Evolutionary conservation across 2,113 vertebrate species (phyloP), one percentile per base, ranked within the genome.

Genomic region (Pomatorhinus ruficollis): DNA sequence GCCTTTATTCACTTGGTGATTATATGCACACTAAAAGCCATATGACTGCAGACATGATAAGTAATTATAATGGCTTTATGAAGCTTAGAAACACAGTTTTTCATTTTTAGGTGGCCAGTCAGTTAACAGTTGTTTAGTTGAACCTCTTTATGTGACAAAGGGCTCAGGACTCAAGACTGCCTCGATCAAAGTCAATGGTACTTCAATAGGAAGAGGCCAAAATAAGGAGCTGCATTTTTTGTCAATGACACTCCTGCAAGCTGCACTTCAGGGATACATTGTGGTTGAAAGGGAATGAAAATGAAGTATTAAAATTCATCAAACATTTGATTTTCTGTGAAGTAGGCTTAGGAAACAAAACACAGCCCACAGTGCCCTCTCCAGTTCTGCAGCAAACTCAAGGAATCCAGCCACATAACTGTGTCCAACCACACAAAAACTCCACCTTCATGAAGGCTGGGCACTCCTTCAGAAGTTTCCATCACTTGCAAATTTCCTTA

Each of bases 341-440:
- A 83, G 42, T 27, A 57, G 45, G 44, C 40, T 80, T 70, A 63
- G 28, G 44, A 65, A 86, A 59, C 47, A 93, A 95, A 96, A 95
- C 35, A 97, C 79, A 95, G 91, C 78, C 78, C 92, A 95, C 91
- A 97, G 88, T 96, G 95, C 96, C 92, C 95, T 97, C 95, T 97
- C 95, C 87, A 97, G 94, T 95, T 96, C 66, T 87, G 49, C 52
- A 81, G 78, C 63, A 90, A 91, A 83, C 15, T 56, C 18, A 3
- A 37, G 76, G 79, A 95, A 83, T 56, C 35, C 25, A 80, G 75
- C 8, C 40, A 78, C 2, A 0, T 23, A n/a, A 61, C 57, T n/a
- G 24, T 31, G 50, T 57, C 77, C 83, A 79, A 45, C 39, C 52
- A 66, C 33, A 59, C 0, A 5, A 81, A 90, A 91, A 6, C 4